Conservation (phyloP, 2,113 vertebrate genomes). For the Poecilia latipinna region DNA sequence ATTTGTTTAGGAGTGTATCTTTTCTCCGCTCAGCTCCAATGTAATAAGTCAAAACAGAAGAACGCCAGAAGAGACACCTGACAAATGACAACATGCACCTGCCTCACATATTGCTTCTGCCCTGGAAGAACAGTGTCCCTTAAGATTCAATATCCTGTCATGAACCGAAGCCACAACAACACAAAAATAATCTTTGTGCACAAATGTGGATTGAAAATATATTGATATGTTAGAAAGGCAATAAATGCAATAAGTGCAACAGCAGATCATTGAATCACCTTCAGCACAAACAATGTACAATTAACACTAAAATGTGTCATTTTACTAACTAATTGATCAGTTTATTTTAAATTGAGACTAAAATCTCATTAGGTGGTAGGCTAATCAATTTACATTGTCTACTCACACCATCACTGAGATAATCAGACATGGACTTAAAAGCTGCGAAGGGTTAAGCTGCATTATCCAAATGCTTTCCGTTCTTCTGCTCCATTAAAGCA, state of each 20-base stretch:
- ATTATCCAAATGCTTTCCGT: constrained; percentile 53
- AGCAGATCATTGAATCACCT: constrained; percentile 11
- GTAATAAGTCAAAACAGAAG: constrained; percentile 36
- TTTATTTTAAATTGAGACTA: too few species aligned
- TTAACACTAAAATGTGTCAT: too few species aligned
- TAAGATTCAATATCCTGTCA: constrained; percentile 71
- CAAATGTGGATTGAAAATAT: constrained; percentile 6
- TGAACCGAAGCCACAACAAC: constrained; percentile 28
- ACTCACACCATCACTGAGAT: not conserved
- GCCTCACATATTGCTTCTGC: constrained; percentile 43
- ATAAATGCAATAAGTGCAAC: constrained; percentile 31
- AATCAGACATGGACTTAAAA: constrained; percentile 1
- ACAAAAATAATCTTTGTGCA: constrained; percentile 19
- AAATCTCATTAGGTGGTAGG: not conserved
- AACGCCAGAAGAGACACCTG: constrained; percentile 44
- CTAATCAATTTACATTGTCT: not conserved
- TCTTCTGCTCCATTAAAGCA: constrained; percentile 71
- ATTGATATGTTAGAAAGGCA: not conserved
- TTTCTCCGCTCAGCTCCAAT: constrained; percentile 48
- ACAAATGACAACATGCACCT: constrained; percentile 51
- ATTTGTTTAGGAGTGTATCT: constrained; percentile 58
- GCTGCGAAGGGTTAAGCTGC: constrained; percentile 53
- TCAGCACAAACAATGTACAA: too few species aligned
- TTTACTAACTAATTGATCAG: too few species aligned
- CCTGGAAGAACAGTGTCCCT: constrained; percentile 43